Base-by-base conservation (phyloP, 2,797 vertebrate genomes). In the Silurus aristotelis region DNA sequence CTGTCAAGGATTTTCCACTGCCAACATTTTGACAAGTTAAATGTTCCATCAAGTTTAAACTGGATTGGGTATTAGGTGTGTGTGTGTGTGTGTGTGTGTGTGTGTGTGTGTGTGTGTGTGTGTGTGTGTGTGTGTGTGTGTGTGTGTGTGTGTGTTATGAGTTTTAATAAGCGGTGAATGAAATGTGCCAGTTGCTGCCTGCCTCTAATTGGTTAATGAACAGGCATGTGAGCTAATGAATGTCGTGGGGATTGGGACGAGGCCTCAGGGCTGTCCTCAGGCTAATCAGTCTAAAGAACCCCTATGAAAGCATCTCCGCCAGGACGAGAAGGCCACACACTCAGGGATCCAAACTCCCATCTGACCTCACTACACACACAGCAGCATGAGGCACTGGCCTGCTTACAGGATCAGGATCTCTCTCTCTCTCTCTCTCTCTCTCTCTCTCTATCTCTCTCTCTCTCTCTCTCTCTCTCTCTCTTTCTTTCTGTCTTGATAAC, bases 281-380 rank as follows among this genome's bases (percentile, higher is more conserved):
- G 95, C 94, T 93, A 95, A 93, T 94, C 92, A 93, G 94, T 93
- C 93, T 93, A 93, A 93, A 94, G 94, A 92, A 94, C 92, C 88
- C 91, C 94, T 94, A 95, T 95, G 93, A 95, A 96, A 95, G 94
- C 93, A 92, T 93, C 94, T 93, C 92, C 93, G 25, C 70, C 85
- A 83, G 87, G 85, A 87, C 80, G 83, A 75, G 85, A 87, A 88
- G 85, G 87, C 87, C 87, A 88, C 72, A 73, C 75, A 84, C 85
- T 83, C 75, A 79, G 85, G 83, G 80, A 89, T 70, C 68, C 25
- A 43, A 38, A 71, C 58, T 85, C 84, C 83, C 83, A 83, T 85
- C 86, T 89, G 86, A 88, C 71, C 72, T 79, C 58, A 63, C n/a
- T 55, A 68, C 77, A 84, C 80, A 86, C 64, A 84, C 56, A 66